Conservation (phyloP, 2,888 invertebrate genomes). For the Baronia brevicornis region DNA sequence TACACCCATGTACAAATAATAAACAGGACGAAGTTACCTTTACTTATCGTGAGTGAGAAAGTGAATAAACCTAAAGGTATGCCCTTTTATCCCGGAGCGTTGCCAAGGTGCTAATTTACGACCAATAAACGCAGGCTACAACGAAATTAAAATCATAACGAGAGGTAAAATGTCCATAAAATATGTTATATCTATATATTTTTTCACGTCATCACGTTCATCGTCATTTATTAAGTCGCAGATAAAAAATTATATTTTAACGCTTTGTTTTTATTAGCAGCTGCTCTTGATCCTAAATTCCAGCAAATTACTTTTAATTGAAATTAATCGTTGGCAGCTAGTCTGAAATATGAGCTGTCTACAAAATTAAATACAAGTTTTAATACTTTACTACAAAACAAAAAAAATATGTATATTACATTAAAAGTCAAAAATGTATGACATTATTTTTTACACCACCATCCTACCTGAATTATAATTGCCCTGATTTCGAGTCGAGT, state of each 20-base stretch:
- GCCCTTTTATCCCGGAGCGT: slow-evolving; percentile 12
- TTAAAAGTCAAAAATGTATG: no score
- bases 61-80: slow-evolving; percentile 22
- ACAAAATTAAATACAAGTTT: neutral
- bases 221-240: slow-evolving; percentile 9
- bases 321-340: slow-evolving; percentile 12
- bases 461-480: no score
- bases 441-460: no score
- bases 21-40: slow-evolving; percentile 16
- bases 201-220: no score
- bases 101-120: slow-evolving; percentile 18
- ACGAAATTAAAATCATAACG: slow-evolving; percentile 13
- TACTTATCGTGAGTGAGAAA: slow-evolving; percentile 20
- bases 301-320: slow-evolving; percentile 9
- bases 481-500: neutral
- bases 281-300: slow-evolving; percentile 11
- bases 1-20: no score
- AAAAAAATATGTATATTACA: no score
- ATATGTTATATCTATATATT: slow-evolving; percentile 7
- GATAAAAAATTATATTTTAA: neutral
- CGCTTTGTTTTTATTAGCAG: slow-evolving; percentile 2
- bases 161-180: slow-evolving; percentile 3
- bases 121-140: slow-evolving; percentile 10
- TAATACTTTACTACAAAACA: neutral
- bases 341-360: slow-evolving; percentile 1